phyloP scores from a whole-genome alignment of 2,888 invertebrate species.

The Caradrina kadenii region DNA sequence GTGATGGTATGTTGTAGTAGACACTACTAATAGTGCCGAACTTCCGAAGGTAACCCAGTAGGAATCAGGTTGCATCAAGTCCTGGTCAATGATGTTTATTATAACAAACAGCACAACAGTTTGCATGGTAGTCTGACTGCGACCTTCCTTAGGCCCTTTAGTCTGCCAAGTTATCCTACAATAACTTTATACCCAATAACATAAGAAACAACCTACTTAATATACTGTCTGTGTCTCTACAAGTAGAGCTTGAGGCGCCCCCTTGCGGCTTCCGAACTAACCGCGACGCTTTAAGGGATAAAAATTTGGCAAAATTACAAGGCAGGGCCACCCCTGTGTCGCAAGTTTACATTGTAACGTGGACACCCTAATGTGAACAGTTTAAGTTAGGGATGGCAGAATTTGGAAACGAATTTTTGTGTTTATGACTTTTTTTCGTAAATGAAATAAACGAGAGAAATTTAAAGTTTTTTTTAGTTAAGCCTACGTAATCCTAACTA shows the following conservation, averaged over 20 bases:
- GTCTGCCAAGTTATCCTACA: not conserved
- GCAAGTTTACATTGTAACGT: constrained; percentile 88
- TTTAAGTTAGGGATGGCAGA: constrained; percentile 82
- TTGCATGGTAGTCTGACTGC: too few species aligned
- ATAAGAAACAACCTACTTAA: constrained; percentile 78
- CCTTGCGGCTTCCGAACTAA: constrained; percentile 74
- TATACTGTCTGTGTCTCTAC: constrained; percentile 75
- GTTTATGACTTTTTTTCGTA: too few species aligned
- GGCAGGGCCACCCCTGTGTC: constrained; percentile 82
- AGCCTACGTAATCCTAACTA: too few species aligned
- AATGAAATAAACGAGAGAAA: too few species aligned
- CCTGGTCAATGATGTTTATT: too few species aligned
- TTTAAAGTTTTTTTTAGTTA: too few species aligned
- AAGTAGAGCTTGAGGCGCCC: constrained; percentile 72
- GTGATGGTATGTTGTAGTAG: too few species aligned
- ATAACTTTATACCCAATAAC: constrained; percentile 39
- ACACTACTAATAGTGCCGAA: too few species aligned
- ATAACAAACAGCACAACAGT: too few species aligned
- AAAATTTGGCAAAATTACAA: constrained; percentile 90
- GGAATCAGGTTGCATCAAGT: too few species aligned
- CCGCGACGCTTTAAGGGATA: constrained; percentile 82
- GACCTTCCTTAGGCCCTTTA: not conserved
- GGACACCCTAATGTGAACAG: constrained; percentile 88
- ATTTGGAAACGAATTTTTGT: not conserved
- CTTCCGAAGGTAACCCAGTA: too few species aligned